Evolutionary conservation across 2,113 vertebrate species (phyloP), one percentile per base, ranked within the genome.

Genomic region (Apodemus speciosus): DNA sequence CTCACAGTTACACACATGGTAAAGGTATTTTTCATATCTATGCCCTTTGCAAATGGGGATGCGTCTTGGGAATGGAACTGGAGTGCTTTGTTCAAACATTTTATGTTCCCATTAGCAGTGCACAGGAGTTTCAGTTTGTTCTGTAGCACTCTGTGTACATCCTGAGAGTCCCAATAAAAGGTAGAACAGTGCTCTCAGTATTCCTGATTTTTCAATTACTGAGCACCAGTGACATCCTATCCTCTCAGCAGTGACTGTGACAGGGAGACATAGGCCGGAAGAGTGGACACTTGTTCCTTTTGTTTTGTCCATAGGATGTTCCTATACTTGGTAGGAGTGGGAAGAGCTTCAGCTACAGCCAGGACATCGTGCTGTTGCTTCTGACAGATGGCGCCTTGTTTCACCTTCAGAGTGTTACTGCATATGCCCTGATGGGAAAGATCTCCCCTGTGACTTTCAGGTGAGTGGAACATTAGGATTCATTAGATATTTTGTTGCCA

Each of bases 401-500:
- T 97, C 99, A 99, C 97, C 97, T 99, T 18, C 99, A 99, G 97
- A 99, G 99, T 2, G 98, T 99, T 93, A 99, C 99, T 0, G 99
- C 99, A 3, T 99, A 99, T 0, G 99, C 99, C 1, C 95, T 99
- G 94, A 99, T 99, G 99, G 99, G 99, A 4, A 98, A 98, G 53
- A 99, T 99, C 66, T 99, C 99, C 11, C 99, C 99, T 0, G 99
- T 99, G 79, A 99, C 99, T 0, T 99, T 99, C 98, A 99, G 99
- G 99, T 99, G 97, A 89, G 80, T 85, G 1, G 43, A n/a, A 23
- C 2, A 4, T 14, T 18, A 0, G 6, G 3, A 16, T 56, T 13
- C 9, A 60, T 5, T 14, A 10, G 49, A n/a, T 21, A 2, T 32
- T 58, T 3, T 8, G 16, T 7, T 7, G 3, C 27, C 0, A 2